Conservation (phyloP, 2,113 vertebrate genomes). For the Callocephalon fimbriatum region DNA sequence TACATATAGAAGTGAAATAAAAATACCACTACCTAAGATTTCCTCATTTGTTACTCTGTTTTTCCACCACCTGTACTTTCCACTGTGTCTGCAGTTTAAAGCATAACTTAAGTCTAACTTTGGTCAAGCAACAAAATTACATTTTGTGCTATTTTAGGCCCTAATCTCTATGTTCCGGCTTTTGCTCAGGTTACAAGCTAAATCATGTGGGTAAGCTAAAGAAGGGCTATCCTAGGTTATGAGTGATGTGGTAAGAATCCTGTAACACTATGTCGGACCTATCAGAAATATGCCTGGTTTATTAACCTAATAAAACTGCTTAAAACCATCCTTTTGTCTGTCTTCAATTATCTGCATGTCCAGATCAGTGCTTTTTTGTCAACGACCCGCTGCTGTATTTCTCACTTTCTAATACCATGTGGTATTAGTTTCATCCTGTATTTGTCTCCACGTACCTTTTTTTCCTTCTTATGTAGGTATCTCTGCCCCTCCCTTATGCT, state of each 20-base stretch:
- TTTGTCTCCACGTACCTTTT: not conserved
- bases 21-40: not conserved
- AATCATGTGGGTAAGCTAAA: constrained; percentile 22
- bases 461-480: not conserved
- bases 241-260: not conserved
- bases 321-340: constrained; percentile 33
- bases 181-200: not conserved
- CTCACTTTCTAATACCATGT: not conserved
- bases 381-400: not conserved
- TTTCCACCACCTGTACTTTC: constrained; percentile 39
- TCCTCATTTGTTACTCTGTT: not conserved
- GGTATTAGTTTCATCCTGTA: not conserved
- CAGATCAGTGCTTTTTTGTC: not conserved
- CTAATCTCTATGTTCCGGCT: not conserved
- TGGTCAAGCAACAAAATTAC: not conserved
- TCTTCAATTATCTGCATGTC: constrained; percentile 20
- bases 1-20: not conserved
- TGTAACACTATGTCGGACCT: not conserved
- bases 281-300: not conserved
- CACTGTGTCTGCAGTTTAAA: not conserved
- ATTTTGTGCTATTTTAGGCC: constrained; percentile 12
- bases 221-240: not conserved
- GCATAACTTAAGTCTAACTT: not conserved
- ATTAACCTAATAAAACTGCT: constrained; percentile 9
- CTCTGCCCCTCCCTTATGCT: not conserved